Evolutionary conservation across 2,797 vertebrate genomes (phyloP).

Genomic region (Zonotrichia albicollis): DNA sequence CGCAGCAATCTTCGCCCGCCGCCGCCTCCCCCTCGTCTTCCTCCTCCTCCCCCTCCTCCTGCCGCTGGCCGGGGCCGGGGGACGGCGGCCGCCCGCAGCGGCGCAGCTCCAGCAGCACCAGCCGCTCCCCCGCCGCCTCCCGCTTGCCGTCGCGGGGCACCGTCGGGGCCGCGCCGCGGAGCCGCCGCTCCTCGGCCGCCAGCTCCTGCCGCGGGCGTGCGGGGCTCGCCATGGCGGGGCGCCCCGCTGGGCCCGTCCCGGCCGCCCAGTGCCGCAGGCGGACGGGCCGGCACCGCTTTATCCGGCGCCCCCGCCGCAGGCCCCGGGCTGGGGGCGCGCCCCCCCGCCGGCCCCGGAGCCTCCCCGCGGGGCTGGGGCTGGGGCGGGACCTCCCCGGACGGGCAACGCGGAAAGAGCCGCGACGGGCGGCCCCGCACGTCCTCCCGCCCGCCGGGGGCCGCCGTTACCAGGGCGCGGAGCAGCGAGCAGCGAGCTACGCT

Average conservation of each 20-base stretch:
- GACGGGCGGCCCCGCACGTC: constrained; percentile 28
- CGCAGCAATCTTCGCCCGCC: constrained; percentile 64
- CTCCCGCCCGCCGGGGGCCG: neutral
- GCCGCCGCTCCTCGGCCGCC: neutral
- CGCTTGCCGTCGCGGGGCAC: neutral
- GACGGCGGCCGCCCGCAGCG: constrained; percentile 27
- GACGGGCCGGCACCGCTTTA: neutral
- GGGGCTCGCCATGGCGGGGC: constrained; percentile 20
- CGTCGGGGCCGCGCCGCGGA: neutral
- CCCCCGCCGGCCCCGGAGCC: neutral
- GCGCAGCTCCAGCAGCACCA: neutral
- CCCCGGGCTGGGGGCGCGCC: neutral
- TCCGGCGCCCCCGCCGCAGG: neutral
- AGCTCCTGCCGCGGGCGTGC: constrained; percentile 2
- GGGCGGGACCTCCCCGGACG: neutral
- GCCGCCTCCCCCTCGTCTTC: constrained; percentile 16
- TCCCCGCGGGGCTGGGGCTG: neutral
- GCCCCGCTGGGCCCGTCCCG: neutral
- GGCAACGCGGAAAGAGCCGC: neutral
- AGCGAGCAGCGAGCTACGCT: neutral
- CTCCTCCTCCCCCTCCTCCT: neutral
- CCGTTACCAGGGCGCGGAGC: neutral
- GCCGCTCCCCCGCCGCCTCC: neutral
- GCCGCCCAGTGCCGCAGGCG: neutral
- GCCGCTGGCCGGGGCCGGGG: neutral